Evolutionary conservation across 2,888 invertebrate species (phyloP).

Genomic region (Euproctis similis): DNA sequence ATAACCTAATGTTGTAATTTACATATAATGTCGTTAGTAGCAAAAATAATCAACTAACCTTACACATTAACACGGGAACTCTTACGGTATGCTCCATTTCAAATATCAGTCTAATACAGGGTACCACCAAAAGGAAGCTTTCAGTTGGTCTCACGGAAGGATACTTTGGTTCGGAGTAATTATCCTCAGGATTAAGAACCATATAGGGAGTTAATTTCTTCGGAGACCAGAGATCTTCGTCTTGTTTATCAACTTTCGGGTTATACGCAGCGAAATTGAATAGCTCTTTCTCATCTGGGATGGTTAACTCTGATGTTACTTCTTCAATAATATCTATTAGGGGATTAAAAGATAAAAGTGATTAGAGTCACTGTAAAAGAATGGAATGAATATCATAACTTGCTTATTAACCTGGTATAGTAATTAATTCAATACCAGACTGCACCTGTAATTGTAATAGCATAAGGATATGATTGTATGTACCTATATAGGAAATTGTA

Average conservation of each 20-base stretch:
- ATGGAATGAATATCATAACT: too few species aligned
- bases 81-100: conserved; percentile 75
- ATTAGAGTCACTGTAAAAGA: too few species aligned
- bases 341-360: too few species aligned
- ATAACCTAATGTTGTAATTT: not conserved
- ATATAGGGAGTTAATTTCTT: conserved; percentile 74
- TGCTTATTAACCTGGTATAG: too few species aligned
- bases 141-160: conserved; percentile 60
- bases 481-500: too few species aligned
- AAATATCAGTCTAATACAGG: conserved; percentile 78
- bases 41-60: conserved; percentile 33
- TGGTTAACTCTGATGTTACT: conserved; percentile 50
- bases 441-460: too few species aligned
- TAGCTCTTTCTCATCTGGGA: conserved; percentile 66
- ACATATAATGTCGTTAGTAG: not conserved
- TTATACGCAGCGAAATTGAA: conserved; percentile 63
- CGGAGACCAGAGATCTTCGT: conserved; percentile 83
- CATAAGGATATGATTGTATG: too few species aligned
- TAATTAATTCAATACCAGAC: too few species aligned
- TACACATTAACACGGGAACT: conserved; percentile 52
- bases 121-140: conserved; percentile 67
- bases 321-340: conserved; percentile 73
- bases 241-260: conserved; percentile 48
- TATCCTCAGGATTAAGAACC: conserved; percentile 40
- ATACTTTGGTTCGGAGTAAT: conserved; percentile 52